Base-by-base conservation (phyloP, 2,888 invertebrate genomes). In the Drosophila birchii region DNA sequence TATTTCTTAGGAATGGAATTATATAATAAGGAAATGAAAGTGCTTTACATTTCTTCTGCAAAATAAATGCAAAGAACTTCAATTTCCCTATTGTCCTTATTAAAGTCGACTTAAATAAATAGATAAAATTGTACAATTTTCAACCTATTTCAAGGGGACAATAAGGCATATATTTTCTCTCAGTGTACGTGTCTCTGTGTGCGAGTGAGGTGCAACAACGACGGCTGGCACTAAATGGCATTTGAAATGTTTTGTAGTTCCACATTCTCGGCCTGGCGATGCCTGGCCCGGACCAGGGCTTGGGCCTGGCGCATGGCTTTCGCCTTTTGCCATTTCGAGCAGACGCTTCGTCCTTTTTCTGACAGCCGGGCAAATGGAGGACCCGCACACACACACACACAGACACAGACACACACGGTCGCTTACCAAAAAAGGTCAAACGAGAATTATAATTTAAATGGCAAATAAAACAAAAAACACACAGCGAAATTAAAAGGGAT, bases 191-290 rank as follows among this genome's bases (percentile, higher is more conserved):
- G 29, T 26, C 20, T n/a, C 38, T 75, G 43, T 73, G 58, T 59
- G 55, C 20, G 38, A 58, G 73, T 58, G 54, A 78, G 74, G 78
- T 76, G 76, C 67, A 78, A 76, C 76, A 72, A 54, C 73, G 76
- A 76, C 74, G 78, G 66, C 76, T 78, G 73, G 88, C 86, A 79
- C 86, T 89, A 84, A 84, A 84, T 84, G 84, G 82, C 84, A 84
- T 89, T 88, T 83, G 79, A 86, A 82, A 88, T 88, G 89, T 83
- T 83, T 83, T 83, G 83, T 83, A 88, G 87, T 86, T 88, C 72
- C 78, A 86, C 87, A 68, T 81, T 82, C 63, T 75, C 41, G 49
- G 67, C 66, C 63, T 67, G 69, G 44, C 29, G 16, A 16, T 16
- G 44, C 45, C 23, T 23, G 36, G 26, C 51, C 12, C 43, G 36